Conservation (phyloP, 2,797 vertebrate species). For the Eulemur mongoz region DNA sequence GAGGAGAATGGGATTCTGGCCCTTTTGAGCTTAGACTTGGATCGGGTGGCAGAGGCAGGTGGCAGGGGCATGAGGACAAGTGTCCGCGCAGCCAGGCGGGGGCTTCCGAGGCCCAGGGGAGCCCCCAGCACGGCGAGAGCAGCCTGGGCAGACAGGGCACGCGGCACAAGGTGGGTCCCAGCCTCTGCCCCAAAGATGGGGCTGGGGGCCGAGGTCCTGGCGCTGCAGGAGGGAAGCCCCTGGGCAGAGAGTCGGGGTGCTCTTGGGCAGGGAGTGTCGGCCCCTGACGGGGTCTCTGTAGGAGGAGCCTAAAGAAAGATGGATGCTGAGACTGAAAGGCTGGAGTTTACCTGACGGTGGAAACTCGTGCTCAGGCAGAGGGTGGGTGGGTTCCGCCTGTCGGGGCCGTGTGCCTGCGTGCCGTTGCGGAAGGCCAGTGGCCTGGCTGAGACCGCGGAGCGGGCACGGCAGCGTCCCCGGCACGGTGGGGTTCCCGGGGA, state of each 20-base stretch:
- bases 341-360: neutral
- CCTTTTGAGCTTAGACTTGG: neutral
- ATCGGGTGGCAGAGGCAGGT: neutral
- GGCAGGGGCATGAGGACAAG: neutral
- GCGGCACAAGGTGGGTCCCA: neutral
- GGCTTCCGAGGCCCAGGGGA: too few species aligned
- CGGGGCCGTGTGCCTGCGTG: neutral
- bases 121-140: neutral
- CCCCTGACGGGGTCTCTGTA: neutral
- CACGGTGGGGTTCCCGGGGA: neutral
- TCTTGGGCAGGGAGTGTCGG: neutral
- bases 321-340: too few species aligned
- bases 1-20: neutral
- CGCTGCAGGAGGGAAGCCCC: neutral
- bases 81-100: neutral
- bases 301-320: neutral
- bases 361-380: neutral
- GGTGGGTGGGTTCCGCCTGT: neutral
- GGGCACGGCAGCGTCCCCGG: neutral
- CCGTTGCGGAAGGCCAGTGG: neutral
- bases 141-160: too few species aligned
- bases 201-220: too few species aligned
- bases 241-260: too few species aligned
- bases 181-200: neutral
- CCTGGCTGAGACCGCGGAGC: neutral